Evolutionary conservation across 2,797 vertebrate genomes (phyloP).

Genomic region (Mus spretus): DNA sequence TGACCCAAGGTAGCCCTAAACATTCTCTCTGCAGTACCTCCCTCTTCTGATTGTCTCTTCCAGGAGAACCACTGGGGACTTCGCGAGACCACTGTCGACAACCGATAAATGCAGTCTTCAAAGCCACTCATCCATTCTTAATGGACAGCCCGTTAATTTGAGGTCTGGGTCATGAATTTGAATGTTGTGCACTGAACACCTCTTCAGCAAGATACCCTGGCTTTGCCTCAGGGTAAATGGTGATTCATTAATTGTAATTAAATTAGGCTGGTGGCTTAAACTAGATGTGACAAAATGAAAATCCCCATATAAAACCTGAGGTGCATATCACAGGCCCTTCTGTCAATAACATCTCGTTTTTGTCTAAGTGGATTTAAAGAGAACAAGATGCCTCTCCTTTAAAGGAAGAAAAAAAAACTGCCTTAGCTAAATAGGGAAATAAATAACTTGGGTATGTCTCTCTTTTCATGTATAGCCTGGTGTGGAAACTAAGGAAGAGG

Average conservation of each 20-base stretch:
- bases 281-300: conserved; percentile 88
- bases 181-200: conserved; percentile 89
- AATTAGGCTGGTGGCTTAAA: conserved; percentile 87
- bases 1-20: conserved; percentile 50
- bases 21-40: conserved; percentile 63
- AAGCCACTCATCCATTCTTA: conserved; percentile 91
- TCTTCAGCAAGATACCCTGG: conserved; percentile 89
- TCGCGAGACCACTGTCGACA: conserved; percentile 82
- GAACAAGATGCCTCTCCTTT: conserved; percentile 71
- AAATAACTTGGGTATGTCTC: conserved; percentile 70
- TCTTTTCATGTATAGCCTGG: conserved; percentile 31
- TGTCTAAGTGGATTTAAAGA: conserved; percentile 80
- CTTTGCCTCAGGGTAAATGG: conserved; percentile 89
- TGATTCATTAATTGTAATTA: conserved; percentile 92
- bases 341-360: conserved; percentile 76
- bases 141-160: conserved; percentile 90
- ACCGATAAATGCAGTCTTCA: conserved; percentile 88
- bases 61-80: conserved; percentile 82
- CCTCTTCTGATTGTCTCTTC: conserved; percentile 80
- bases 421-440: conserved; percentile 74
- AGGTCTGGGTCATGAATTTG: conserved; percentile 91
- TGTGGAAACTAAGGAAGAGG: conserved; percentile 1
- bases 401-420: conserved; percentile 55
- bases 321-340: conserved; percentile 78
- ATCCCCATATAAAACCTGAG: conserved; percentile 85